A percentile compares a stretch with the other conserved stretches of the same genome.
Evolutionary conservation across 2,113 vertebrate species (phyloP).

Genomic region (Cyphomyrus discorhynchus): DNA sequence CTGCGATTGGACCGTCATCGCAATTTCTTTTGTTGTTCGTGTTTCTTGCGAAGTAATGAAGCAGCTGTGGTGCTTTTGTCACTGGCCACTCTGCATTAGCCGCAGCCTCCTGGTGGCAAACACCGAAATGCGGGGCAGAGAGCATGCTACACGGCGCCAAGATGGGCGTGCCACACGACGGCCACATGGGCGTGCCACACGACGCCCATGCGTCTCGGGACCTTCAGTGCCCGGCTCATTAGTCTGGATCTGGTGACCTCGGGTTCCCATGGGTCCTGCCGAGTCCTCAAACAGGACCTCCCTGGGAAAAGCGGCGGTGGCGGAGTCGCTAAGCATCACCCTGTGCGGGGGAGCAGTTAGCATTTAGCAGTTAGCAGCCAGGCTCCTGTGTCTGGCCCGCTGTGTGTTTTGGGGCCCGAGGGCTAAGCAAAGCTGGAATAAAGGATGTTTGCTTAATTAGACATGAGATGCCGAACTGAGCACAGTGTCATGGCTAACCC

Average conservation of each 20-base stretch:
- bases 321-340: not conserved
- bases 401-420: not conserved
- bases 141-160: not conserved
- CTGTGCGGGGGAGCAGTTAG: not conserved
- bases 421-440: not conserved
- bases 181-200: not conserved
- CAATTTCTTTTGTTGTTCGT: not conserved
- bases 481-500: not conserved
- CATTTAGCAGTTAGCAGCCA: not conserved
- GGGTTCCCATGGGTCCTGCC: not conserved
- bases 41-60: not conserved
- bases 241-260: not conserved
- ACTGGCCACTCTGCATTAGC: not conserved
- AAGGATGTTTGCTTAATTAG: slow-evolving; percentile 7
- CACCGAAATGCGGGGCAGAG: not conserved
- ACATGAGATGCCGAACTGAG: not conserved
- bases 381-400: not conserved
- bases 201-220: not conserved
- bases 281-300: not conserved
- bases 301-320: not conserved
- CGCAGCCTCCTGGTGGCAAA: not conserved
- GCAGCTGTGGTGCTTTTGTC: not conserved
- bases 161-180: too few species aligned
- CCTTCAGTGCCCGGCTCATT: not conserved
- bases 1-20: not conserved